A percentile compares a stretch with the other conserved stretches of the same genome.
phyloP scores from a whole-genome alignment of 2,113 vertebrate genomes.

The Rhabdornis inornatus region DNA sequence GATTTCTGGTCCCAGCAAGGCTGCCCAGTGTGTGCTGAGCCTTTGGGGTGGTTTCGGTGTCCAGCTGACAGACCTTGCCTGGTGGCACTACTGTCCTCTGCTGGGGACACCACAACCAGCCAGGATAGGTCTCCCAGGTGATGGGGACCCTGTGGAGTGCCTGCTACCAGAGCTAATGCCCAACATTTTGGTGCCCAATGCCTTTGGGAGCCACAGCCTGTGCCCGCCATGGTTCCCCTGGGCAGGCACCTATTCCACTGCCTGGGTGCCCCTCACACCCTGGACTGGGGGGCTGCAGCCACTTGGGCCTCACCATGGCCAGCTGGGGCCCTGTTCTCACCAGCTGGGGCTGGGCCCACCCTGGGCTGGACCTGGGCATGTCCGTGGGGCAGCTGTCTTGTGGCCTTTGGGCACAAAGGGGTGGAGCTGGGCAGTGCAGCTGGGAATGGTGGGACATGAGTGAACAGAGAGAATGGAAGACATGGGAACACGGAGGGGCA shows the following conservation, averaged over 20 bases:
- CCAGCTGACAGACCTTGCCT: neutral
- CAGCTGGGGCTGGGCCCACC: neutral
- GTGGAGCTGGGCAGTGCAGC: neutral
- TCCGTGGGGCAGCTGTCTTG: accelerated
- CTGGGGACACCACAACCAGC: accelerated
- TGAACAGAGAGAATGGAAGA: neutral
- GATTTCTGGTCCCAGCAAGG: neutral
- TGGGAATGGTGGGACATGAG: neutral
- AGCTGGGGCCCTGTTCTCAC: accelerated
- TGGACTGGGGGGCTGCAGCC: neutral
- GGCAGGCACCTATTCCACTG: neutral
- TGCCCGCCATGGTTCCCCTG: neutral
- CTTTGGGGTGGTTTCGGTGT: neutral
- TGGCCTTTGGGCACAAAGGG: neutral
- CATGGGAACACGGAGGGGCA: neutral
- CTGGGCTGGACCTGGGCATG: neutral
- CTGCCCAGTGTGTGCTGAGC: neutral
- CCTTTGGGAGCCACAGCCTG: neutral
- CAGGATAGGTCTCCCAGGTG: neutral
- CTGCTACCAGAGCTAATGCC: neutral
- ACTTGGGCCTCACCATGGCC: accelerated
- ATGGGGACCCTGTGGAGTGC: neutral
- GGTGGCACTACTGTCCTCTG: neutral
- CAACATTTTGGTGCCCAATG: neutral
- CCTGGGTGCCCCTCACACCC: neutral